phyloP scores from a whole-genome alignment of 2,797 vertebrate species.

The Chlorospingus flavigularis region DNA sequence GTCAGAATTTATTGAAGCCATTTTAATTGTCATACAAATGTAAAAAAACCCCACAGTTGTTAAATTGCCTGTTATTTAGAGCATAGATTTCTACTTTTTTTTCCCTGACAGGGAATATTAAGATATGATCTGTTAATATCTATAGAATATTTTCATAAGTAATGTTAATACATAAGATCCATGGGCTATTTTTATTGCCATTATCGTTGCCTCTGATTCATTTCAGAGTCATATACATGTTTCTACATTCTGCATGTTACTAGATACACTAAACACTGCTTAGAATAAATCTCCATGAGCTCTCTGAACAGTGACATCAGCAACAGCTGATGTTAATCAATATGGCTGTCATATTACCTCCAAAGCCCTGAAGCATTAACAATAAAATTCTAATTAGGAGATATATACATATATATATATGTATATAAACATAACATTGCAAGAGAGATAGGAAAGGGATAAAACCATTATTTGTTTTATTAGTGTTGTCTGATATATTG shows the following conservation, averaged over 20 bases:
- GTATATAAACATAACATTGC: neutral
- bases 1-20: neutral
- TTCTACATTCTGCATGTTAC: neutral
- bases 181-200: neutral
- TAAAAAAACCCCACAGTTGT: neutral
- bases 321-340: neutral
- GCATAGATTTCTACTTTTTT: neutral
- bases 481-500: neutral
- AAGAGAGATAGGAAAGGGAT: neutral
- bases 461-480: neutral
- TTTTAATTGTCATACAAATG: neutral
- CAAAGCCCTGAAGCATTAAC: neutral
- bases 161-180: neutral
- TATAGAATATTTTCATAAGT: neutral
- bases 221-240: neutral
- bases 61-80: neutral
- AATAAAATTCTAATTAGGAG: neutral
- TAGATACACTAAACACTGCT: neutral
- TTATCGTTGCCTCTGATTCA: neutral
- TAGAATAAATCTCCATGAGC: neutral
- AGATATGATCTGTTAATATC: neutral
- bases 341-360: neutral
- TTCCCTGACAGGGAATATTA: neutral
- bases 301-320: neutral
- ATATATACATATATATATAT: neutral